Base-by-base conservation (phyloP, 2,888 invertebrate species). In the Drosophila stalkeri region DNA sequence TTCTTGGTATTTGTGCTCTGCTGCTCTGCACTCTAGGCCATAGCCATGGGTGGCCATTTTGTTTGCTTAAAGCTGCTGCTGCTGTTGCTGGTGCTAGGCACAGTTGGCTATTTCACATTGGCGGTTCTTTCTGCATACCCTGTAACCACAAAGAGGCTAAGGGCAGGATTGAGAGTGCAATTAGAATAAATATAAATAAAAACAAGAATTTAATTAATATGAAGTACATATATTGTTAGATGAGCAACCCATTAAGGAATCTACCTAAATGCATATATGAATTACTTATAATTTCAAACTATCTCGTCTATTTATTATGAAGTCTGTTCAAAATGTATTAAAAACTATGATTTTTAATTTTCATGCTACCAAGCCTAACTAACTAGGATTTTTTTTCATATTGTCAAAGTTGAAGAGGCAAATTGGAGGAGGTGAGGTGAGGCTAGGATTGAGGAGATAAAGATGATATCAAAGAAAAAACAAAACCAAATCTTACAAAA, bases 21-120 rank as follows among this genome's bases (percentile, higher is more conserved):
- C 35, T 23, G 18, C 12, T 49, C 8, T 20, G 39, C 35, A 51
- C 51, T 62, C 35, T 61, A 55, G 65, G 55, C 51, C 44, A 18
- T 27, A 57, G 57, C 63, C 63, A 52, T 44, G 63, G 74, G 77
- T 73, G 66, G 69, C 57, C 67, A 67, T 70, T 49, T 72, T 49
- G 41, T 47, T 51, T 23, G 41, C 11, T 27, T 62, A 51, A 46
- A 56, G 64, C 54, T 44, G 51, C 9, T 49, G 47, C 31, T 59
- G 46, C 3, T 47, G 55, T 5, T 61, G 72, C 37, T 57, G 49
- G 27, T 69, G 62, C 57, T 56, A 27, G 60, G 61, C 64, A 62
- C 70, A 71, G 80, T 75, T 75, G 68, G 56, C 75, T 71, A 61
- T 86, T 83, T 74, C 72, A 77, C 56, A 75, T 65, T 70, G 64